Evolutionary conservation across 2,113 vertebrate genomes (phyloP), one percentile per base, ranked within the genome.

Genomic region (Mugil cephalus): DNA sequence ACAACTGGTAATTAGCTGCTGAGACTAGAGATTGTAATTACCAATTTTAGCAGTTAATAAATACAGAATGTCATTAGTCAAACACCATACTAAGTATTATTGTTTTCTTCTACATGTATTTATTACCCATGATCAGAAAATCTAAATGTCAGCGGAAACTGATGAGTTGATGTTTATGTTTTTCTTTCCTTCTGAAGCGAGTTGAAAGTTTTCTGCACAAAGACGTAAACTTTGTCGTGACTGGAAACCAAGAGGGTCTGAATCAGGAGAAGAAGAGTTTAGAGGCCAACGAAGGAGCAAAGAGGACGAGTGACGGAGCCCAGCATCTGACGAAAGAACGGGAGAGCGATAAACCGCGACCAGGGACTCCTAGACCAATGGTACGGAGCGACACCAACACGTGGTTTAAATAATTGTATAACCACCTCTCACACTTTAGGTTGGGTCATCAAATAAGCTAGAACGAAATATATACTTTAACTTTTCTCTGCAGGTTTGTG

Each of bases 151-250:
- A 18, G 8, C 52, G 60, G 12, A 70, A 53, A 56, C 4, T 36
- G 3, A 66, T 34, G 8, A 12, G 4, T 12, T 8, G 0, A 15
- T 10, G 5, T 38, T 19, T 1, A 30, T 30, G 24, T 59, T 1
- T 38, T 36, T 18, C 46, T 45, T 6, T 19, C 2, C 1, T 35
- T 59, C 10, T 84, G 35, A 88, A 96, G 95, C 93, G 87, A 19
- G 93, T 95, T 0, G 96, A 98, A 85, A 95, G 95, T 86, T 98
- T 98, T 83, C 92, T 98, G 17, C 95, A 96, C 86, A 96, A 94
- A 86, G 96, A 98, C 83, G 91, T 97, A 52, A 95, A 75, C 70
- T 96, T 93, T 0, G 91, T 98, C 45, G 93, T 97, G 74, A 96
- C 95, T 59, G 95, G 92, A 84, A 94, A 61, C 78, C 92, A 74